Base-by-base conservation (phyloP, 2,113 vertebrate species). In the Plotosus lineatus region DNA sequence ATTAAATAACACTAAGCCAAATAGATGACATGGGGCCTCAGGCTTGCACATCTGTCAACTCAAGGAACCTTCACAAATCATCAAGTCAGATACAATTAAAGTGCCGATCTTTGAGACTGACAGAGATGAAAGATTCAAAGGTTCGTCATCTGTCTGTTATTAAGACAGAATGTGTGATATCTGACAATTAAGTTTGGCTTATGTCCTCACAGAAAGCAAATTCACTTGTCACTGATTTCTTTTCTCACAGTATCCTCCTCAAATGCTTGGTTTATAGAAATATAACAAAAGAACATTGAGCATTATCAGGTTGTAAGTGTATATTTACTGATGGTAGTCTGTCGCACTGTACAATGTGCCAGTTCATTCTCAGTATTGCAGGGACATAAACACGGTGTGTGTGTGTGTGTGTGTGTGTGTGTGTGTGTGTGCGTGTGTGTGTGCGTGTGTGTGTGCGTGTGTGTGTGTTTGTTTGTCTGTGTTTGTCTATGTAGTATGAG, bases 231-330 rank as follows among this genome's bases (percentile, higher is more conserved):
- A 69, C 26, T 69, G 11, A 6, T 26, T 26, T n/a, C 40, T 26
- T 14, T 14, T 26, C n/a, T 7, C 56, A 61, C 75, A 48, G 60
- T 15, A 76, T 23, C 3, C 14, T 58, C 23, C 14, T 58, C 23
- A 58, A 77, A 60, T 61, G 55, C 61, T 38, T 61, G 10, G 26
- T 77, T 61, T 60, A 56, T 6, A 69, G 23, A 69, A 44, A 46
- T 44, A 15, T 40, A 69, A 69, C 65, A 69, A 69, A 69, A 8
- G 65, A 44, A 69, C 65, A 69, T 15, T 44, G 65, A 69, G 4
- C 65, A 28, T 69, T 69, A 44, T 69, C 65, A 69, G 65, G 65
- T 69, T 69, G 65, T 26, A 69, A 40, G 65, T 69, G 65, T 69
- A 69, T 69, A 69, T 26, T 69, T 69, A 44, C 65, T 69, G 40